Evolutionary conservation across 2,888 invertebrate species (phyloP), one percentile per base, ranked within the genome.

Genomic region (Alcis repandata): DNA sequence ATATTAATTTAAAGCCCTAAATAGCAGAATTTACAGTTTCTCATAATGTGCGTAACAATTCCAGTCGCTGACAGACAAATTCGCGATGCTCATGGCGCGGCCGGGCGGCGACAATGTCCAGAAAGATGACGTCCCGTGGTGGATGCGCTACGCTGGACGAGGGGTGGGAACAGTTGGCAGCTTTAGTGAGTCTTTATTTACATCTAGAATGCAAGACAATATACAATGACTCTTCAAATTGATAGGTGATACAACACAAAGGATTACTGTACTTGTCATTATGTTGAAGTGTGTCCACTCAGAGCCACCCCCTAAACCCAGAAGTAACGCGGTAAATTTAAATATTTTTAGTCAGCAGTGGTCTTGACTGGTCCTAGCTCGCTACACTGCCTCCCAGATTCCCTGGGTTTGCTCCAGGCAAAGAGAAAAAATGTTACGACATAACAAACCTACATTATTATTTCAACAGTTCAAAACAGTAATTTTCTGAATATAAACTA

Each of bases 71-170:
- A 94, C 95, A 78, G 97, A 97, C 86, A 97, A 97, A 94, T 94
- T 97, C 79, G 94, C 96, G 71, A 95, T 96, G 83, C 94, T 97
- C 75, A 96, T 97, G 96, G 95, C 96, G 80, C 95, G 96, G 82
- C 97, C 97, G 71, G 96, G 96, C 76, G 96, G 96, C 86, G 97
- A 97, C 88, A 95, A 95, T 79, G 94, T 93, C 72, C 95, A 95
- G 75, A 96, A 96, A 94, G 97, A 97, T 89, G 97, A 97, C 89
- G 95, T 96, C 76, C 97, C 98, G 75, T 97, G 97, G 97, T 98
- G 97, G 95, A 95, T 98, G 95, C 97, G 97, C 91, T 97, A 97
- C 92, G 97, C 95, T 86, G 97, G 96, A 77, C 95, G 97, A 83
- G 95, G 96, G 74, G 92, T 98, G 78, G 98, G 98, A 72, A 97